Evolutionary conservation across 2,797 vertebrate genomes (phyloP).

Genomic region (Acanthurus lineatus): DNA sequence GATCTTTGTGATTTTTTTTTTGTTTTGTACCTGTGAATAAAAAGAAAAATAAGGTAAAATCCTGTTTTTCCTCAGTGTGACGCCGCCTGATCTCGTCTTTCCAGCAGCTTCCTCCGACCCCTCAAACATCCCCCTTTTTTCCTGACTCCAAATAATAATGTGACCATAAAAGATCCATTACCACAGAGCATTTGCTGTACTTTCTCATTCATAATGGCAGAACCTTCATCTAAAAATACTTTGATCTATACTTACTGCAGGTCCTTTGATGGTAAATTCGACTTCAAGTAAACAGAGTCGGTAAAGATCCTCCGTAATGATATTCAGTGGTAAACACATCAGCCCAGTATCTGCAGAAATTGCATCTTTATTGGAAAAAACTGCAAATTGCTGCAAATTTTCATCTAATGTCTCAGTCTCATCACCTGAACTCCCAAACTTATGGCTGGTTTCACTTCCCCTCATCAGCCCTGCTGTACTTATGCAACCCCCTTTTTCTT

Average conservation of each 20-base stretch:
- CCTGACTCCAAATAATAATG: background rate
- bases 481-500: no score
- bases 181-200: background rate
- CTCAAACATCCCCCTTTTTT: background rate
- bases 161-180: background rate
- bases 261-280: background rate
- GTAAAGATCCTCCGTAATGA: no score
- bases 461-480: no score
- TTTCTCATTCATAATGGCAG: background rate
- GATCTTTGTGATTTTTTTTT: background rate
- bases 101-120: constrained; percentile 1
- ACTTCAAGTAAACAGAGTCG: constrained; percentile 3
- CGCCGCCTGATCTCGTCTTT: background rate
- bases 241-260: background rate
- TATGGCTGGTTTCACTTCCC: no score
- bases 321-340: no score
- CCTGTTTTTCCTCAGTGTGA: background rate
- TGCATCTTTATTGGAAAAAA: no score
- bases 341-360: no score
- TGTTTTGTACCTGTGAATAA: constrained; percentile 1
- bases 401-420: no score
- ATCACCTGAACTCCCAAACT: no score
- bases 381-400: no score
- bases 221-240: background rate
- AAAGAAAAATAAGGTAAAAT: background rate